Conservation (phyloP, 2,797 vertebrate genomes). For the Tenualosa ilisha region DNA sequence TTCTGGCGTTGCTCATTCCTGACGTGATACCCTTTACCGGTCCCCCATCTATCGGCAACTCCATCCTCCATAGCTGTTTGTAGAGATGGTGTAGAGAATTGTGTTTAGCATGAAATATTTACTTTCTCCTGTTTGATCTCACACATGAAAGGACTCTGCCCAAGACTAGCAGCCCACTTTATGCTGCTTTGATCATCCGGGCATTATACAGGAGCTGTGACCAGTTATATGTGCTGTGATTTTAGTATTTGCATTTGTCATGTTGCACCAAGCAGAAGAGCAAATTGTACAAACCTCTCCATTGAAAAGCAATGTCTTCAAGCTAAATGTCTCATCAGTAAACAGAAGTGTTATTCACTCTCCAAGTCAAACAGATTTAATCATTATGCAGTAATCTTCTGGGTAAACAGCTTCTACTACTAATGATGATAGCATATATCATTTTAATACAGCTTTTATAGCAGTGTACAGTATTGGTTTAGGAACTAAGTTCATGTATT, state of each 20-base stretch:
- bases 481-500: no score
- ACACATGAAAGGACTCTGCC: not conserved
- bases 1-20: not conserved
- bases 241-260: not conserved
- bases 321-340: not conserved
- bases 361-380: not conserved
- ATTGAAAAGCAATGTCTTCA: not conserved
- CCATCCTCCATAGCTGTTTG: not conserved
- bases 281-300: not conserved
- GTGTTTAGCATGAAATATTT: not conserved
- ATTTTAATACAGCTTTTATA: no score
- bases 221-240: not conserved
- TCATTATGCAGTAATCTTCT: no score
- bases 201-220: not conserved
- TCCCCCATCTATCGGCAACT: not conserved
- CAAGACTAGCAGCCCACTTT: not conserved
- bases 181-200: not conserved
- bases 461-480: no score
- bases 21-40: not conserved
- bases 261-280: not conserved
- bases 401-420: no score
- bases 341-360: not conserved
- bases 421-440: no score
- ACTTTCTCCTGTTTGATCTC: not conserved
- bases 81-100: not conserved